These are phyloP conservation scores for Vicugna pacos DNA, from an alignment of 2,113 vertebrate genomes.

Conservation along the genomic window DNA sequence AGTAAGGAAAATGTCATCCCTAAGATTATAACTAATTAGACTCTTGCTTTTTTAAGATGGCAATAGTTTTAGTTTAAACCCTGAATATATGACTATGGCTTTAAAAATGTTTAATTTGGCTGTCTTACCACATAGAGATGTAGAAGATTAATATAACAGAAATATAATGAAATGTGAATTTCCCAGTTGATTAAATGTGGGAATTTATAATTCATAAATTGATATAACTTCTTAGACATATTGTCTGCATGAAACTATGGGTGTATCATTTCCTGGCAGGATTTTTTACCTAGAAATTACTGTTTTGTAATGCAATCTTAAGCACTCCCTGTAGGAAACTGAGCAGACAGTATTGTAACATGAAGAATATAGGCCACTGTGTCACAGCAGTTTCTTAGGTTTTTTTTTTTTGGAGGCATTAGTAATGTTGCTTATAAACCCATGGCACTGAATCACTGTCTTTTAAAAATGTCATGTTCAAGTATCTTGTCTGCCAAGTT, in stretches of 20 bases:
- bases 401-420: constrained; percentile 53
- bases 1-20: constrained; percentile 31
- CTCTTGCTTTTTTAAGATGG: constrained; percentile 55
- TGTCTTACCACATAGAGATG: constrained; percentile 65
- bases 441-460: background rate
- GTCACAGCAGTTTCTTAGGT: constrained; percentile 30
- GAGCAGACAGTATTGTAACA: constrained; percentile 44
- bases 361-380: constrained; percentile 71
- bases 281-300: constrained; percentile 83
- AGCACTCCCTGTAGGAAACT: constrained; percentile 80
- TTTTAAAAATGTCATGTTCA: constrained; percentile 67
- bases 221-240: constrained; percentile 78
- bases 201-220: constrained; percentile 80
- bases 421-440: constrained; percentile 64
- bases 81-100: constrained; percentile 54
- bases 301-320: constrained; percentile 77
- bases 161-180: constrained; percentile 77
- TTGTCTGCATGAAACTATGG: constrained; percentile 70
- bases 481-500: background rate
- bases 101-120: constrained; percentile 83
- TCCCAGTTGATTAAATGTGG: constrained; percentile 64
- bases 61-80: constrained; percentile 63
- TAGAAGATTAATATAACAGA: constrained; percentile 69
- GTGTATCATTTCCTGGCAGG: constrained; percentile 71
- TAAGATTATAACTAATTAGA: constrained; percentile 67